Percentiles rank a stretch among this genome's conserved stretches.
Conservation (phyloP, 2,888 invertebrate genomes). For the Papilio demoleus region DNA sequence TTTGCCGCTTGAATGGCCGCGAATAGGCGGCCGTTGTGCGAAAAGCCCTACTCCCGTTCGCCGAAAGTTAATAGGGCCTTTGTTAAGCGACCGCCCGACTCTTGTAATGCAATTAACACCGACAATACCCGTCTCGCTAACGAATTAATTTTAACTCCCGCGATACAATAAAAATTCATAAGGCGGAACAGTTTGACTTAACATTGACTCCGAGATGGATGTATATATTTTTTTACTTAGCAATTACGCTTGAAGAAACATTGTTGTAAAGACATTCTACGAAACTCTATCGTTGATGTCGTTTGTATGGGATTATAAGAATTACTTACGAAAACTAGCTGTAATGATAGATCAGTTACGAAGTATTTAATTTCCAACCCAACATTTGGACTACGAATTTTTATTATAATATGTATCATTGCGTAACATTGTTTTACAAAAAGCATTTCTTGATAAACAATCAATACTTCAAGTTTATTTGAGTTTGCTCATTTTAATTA, state of each 20-base stretch:
- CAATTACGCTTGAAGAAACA: not conserved
- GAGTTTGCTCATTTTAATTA: not conserved
- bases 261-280: conserved; percentile 2
- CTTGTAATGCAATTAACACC: conserved; percentile 83
- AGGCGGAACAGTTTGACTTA: conserved; percentile 30
- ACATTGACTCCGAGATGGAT: conserved; percentile 33
- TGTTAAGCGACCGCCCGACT: conserved; percentile 72
- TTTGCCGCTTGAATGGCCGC: conserved; percentile 73
- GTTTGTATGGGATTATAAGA: not conserved
- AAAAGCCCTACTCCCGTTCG: conserved; percentile 70
- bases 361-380: not conserved
- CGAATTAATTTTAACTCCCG: conserved; percentile 76
- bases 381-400: too few relatives aligned
- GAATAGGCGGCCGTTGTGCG: conserved; percentile 63
- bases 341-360: not conserved
- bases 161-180: conserved; percentile 47
- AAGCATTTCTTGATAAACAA: not conserved
- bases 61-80: conserved; percentile 80
- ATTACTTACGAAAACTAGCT: not conserved
- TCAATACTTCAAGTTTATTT: not conserved
- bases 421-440: not conserved
- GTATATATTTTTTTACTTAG: conserved; percentile 12
- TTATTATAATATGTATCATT: too few relatives aligned
- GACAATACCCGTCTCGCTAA: conserved; percentile 77
- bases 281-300: conserved; percentile 20